Percentiles rank a stretch among this genome's conserved stretches.
Evolutionary conservation across 2,888 invertebrate species (phyloP).

Genomic region (Phytoseiulus persimilis): DNA sequence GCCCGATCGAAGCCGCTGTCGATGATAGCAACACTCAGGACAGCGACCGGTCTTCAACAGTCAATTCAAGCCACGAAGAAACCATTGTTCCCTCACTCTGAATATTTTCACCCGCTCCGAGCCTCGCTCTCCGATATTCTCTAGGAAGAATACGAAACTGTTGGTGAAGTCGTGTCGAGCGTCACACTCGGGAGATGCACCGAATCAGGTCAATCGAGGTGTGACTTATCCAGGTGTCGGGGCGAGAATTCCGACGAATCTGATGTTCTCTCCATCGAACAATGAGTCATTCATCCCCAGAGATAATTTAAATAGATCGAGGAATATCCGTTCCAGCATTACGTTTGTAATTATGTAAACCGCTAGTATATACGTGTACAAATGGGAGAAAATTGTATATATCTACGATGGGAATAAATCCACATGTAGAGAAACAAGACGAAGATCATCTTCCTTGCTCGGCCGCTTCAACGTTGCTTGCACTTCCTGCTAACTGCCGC

Average conservation of each 20-base stretch:
- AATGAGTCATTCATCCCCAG: background rate
- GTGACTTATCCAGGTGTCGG: background rate
- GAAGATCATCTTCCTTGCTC: no score
- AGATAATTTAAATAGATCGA: background rate
- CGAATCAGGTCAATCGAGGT: background rate
- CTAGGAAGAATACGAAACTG: background rate
- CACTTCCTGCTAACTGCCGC: no score
- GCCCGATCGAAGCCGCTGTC: background rate
- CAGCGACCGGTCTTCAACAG: constrained; percentile 24
- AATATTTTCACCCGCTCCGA: background rate
- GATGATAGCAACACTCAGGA: constrained; percentile 23
- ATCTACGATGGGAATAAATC: background rate
- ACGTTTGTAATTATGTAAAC: background rate
- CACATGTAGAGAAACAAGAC: background rate
- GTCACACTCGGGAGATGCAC: background rate
- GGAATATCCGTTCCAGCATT: background rate
- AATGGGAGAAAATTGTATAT: background rate
- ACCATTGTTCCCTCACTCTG: constrained; percentile 11
- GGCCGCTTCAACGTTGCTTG: no score
- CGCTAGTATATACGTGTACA: background rate
- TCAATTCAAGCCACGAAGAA: constrained; percentile 11
- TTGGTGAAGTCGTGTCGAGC: background rate
- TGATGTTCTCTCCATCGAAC: background rate
- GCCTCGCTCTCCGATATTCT: background rate
- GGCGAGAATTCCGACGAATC: background rate